Base-by-base conservation (phyloP, 2,888 invertebrate genomes). In the Lepeophtheirus nordmannii region DNA sequence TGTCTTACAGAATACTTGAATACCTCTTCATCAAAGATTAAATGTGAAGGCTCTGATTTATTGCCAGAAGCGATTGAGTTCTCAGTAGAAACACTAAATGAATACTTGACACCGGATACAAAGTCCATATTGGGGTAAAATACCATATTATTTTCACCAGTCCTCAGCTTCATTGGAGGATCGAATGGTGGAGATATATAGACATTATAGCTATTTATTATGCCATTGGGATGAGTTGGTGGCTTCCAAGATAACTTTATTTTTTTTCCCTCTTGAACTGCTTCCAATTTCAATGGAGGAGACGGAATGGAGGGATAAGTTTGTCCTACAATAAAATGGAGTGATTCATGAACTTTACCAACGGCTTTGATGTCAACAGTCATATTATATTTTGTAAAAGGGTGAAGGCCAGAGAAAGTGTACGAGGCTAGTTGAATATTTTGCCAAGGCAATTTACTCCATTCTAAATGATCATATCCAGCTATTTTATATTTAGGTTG, bases 341-440 rank as follows among this genome's bases (percentile, higher is more conserved):
- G 81, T 0, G 87, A 85, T 0, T 84, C 80, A 68, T 82, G 84
- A 0, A 80, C 80, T 41, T 70, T 70, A 22, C 74, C 76, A 53
- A 81, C 80, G 69, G 80, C 78, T 66, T 81, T 78, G 0, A 86
- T 85, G 74, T 83, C 87, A 63, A 89, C 84, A 0, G 87, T 88
- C 68, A 88, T 79, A 70, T 87, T 87, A 73, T 89, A 89, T n/a
- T 79, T 77, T 0, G 87, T 87, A 71, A 78, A 85, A 0, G 89
- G 83, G 68, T 81, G 78, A 60, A 89, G 76, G 65, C 80, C 74
- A 0, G 77, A 79, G 71, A 89, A 87, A 58, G 79, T 80, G 73
- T 77, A 80, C 67, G 80, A 82, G 87, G 87, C 88, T 0, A 72
- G 70, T 0, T 76, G 76, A 39, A 78, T 76, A 72, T 82, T 83